Conservation (phyloP, 2,888 invertebrate genomes). For the Icerya purchasi region DNA sequence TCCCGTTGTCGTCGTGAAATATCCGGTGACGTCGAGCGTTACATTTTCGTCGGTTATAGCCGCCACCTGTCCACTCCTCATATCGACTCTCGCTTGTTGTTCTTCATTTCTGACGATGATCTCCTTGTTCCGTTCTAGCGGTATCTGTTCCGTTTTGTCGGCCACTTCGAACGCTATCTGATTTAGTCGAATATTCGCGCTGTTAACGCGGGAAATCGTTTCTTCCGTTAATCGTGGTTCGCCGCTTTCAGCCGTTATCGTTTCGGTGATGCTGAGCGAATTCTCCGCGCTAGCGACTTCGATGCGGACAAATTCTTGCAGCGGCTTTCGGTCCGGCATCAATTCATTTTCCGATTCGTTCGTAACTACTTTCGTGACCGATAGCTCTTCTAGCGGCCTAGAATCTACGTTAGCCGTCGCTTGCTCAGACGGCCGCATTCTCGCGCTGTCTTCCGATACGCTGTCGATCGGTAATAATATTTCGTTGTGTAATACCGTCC, state of each 20-base stretch:
- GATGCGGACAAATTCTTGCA: constrained; percentile 22
- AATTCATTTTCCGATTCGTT: constrained; percentile 26
- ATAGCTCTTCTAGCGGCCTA: constrained; percentile 31
- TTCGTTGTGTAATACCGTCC: constrained; percentile 20
- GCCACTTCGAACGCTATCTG: too few species aligned
- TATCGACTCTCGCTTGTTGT: constrained; percentile 22
- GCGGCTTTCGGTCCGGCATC: constrained; percentile 21
- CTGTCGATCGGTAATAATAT: constrained; percentile 22
- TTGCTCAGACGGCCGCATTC: too few species aligned
- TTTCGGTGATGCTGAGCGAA: constrained; percentile 24
- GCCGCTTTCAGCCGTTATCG: constrained; percentile 24
- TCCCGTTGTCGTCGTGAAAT: constrained; percentile 22
- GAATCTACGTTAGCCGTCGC: not conserved
- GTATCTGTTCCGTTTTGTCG: constrained; percentile 5
- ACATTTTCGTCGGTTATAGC: constrained; percentile 27
- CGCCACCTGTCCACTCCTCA: constrained; percentile 23
- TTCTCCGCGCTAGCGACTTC: constrained; percentile 23
- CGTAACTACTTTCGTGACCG: constrained; percentile 28
- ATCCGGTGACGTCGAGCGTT: constrained; percentile 33
- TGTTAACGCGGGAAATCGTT: not conserved
- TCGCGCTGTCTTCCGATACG: too few species aligned
- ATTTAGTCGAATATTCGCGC: not conserved
- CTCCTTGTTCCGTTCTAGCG: constrained; percentile 23
- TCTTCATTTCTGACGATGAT: constrained; percentile 25
- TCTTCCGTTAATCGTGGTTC: constrained; percentile 20